These are phyloP conservation scores for Apis mellifera DNA, from an alignment of 1,140 invertebrate genomes.

Conservation along the genomic window DNA sequence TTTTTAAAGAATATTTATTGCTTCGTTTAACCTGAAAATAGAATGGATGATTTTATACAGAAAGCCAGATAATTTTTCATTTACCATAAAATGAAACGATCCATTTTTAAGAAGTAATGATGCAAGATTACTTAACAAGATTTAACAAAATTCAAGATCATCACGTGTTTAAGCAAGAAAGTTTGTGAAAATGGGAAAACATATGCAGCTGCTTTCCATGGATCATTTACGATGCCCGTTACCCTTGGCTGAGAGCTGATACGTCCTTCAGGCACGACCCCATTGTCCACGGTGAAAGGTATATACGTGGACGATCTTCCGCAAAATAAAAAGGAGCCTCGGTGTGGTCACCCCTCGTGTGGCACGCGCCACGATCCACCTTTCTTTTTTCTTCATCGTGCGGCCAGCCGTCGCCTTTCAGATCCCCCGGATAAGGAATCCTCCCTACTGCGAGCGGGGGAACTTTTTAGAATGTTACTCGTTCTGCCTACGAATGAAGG, in stretches of 20 bases:
- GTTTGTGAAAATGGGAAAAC: slow-evolving; percentile 44
- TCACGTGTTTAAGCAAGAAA: not conserved
- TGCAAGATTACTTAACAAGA: too few species aligned
- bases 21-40: too few species aligned
- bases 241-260: slow-evolving; percentile 55
- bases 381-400: slow-evolving; percentile 24
- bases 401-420: slow-evolving; percentile 37
- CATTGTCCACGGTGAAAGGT: slow-evolving; percentile 54
- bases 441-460: slow-evolving; percentile 5
- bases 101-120: not conserved
- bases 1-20: too few species aligned
- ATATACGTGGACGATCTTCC: slow-evolving; percentile 57
- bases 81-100: too few species aligned
- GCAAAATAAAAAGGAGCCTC: slow-evolving; percentile 52
- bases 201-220: slow-evolving; percentile 69
- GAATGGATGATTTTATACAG: too few species aligned
- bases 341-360: slow-evolving; percentile 27
- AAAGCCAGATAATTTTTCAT: too few species aligned
- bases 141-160: not conserved
- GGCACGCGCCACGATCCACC: slow-evolving; percentile 54
- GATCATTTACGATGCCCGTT: slow-evolving; percentile 67
- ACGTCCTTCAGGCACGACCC: slow-evolving; percentile 50
- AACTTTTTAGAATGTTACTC: slow-evolving; percentile 33
- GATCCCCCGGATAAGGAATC: slow-evolving; percentile 50
- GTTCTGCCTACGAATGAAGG: too few species aligned